phyloP scores from a whole-genome alignment of 2,888 invertebrate genomes.

The Eremobia ochroleuca region DNA sequence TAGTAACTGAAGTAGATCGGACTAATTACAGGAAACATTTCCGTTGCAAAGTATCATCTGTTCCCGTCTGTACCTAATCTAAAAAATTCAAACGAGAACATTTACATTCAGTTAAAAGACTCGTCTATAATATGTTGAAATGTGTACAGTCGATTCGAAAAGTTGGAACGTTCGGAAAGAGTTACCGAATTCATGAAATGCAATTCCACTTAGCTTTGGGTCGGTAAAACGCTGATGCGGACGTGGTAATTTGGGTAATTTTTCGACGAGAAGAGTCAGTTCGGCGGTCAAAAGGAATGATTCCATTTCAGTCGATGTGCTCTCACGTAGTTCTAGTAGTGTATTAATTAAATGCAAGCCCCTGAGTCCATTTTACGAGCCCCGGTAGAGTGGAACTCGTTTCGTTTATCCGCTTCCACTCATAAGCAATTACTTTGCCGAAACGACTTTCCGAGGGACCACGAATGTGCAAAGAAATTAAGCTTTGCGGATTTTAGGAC shows the following conservation, averaged over 20 bases:
- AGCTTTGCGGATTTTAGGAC: constrained; percentile 83
- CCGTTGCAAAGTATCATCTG: constrained; percentile 64
- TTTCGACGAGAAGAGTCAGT: constrained; percentile 80
- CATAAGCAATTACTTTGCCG: constrained; percentile 90
- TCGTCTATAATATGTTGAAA: constrained; percentile 18
- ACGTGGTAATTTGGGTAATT: constrained; percentile 79
- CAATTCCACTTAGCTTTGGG: constrained; percentile 70
- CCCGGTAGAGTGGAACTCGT: constrained; percentile 86
- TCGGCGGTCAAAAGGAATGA: constrained; percentile 85
- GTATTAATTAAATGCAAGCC: constrained; percentile 90
- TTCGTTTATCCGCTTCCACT: constrained; percentile 89
- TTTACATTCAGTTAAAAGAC: constrained; percentile 52
- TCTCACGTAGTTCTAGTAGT: constrained; percentile 85
- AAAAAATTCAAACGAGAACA: constrained; percentile 42
- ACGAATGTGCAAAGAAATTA: constrained; percentile 87
- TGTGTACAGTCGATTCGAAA: constrained; percentile 46
- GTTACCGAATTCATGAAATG: constrained; percentile 69
- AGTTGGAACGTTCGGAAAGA: constrained; percentile 59
- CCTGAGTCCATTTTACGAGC: constrained; percentile 89
- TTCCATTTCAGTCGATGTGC: constrained; percentile 84
- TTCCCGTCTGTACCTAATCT: constrained; percentile 41
- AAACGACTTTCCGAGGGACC: constrained; percentile 86
- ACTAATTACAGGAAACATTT: constrained; percentile 73
- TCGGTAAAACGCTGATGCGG: constrained; percentile 74
- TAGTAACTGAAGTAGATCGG: constrained; percentile 75